A percentile compares a stretch with the other conserved stretches of the same genome.
Conservation (phyloP, 1,140 invertebrate genomes). For the Potamilus streckersoni region DNA sequence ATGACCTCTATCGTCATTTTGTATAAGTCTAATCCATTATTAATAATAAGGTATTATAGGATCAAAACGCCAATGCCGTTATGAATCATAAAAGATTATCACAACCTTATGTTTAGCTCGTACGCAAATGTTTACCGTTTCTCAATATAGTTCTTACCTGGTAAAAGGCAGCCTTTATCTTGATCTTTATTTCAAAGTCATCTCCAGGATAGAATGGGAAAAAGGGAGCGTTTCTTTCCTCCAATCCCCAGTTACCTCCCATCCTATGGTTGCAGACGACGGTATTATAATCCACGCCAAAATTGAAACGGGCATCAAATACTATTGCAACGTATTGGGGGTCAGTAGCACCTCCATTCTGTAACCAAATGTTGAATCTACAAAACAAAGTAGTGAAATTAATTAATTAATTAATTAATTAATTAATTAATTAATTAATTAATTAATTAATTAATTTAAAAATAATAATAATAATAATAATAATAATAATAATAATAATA, state of each 20-base stretch:
- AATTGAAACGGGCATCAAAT: slow-evolving; percentile 45
- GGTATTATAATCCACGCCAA: slow-evolving; percentile 39
- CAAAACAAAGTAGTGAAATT: not conserved
- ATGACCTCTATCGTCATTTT: too few species aligned
- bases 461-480: too few species aligned
- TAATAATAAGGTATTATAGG: too few species aligned
- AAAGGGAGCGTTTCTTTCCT: slow-evolving; percentile 75
- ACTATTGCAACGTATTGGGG: slow-evolving; percentile 35
- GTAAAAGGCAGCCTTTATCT: slow-evolving; percentile 65
- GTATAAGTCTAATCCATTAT: too few species aligned
- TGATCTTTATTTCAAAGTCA: slow-evolving; percentile 74
- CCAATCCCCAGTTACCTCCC: slow-evolving; percentile 78
- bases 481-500: too few species aligned
- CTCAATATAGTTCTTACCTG: slow-evolving; percentile 60
- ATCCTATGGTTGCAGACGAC: slow-evolving; percentile 81
- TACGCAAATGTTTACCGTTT: too few species aligned
- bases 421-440: too few species aligned
- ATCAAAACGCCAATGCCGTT: too few species aligned
- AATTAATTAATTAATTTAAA: too few species aligned
- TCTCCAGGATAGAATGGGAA: slow-evolving; percentile 78
- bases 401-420: too few species aligned
- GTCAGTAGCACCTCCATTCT: slow-evolving; percentile 23
- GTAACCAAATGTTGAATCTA: slow-evolving; percentile 39
- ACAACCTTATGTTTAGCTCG: too few species aligned
- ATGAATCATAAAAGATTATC: too few species aligned